These are phyloP conservation scores for Watsonalla binaria DNA, from an alignment of 2,888 invertebrate species.

Conservation along the genomic window DNA sequence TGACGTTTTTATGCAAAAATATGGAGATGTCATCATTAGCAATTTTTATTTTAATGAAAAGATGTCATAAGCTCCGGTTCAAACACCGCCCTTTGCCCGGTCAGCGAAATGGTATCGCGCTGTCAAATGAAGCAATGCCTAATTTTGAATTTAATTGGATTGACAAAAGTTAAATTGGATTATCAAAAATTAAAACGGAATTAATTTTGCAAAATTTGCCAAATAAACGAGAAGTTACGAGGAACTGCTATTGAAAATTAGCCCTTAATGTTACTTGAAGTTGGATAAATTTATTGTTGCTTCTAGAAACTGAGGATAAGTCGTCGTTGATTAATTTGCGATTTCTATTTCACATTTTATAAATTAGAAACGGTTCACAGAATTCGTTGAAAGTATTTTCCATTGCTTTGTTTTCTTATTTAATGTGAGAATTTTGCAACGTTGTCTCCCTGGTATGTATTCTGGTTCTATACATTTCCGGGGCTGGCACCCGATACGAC, in stretches of 20 bases:
- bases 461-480: too few species aligned
- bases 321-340: not conserved
- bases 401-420: too few species aligned
- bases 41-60: conserved; percentile 70
- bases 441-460: too few species aligned
- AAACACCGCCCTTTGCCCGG: conserved; percentile 36
- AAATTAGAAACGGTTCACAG: not conserved
- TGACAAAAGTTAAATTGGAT: not conserved
- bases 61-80: conserved; percentile 45
- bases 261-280: not conserved
- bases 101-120: conserved; percentile 47
- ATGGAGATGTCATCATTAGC: conserved; percentile 74
- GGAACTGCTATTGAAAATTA: not conserved
- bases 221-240: not conserved
- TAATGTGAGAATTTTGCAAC: too few species aligned
- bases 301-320: not conserved
- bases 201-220: not conserved
- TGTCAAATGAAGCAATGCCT: conserved; percentile 1
- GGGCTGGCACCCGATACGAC: too few species aligned
- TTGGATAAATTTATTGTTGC: not conserved
- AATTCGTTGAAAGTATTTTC: not conserved
- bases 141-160: not conserved
- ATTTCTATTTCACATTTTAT: not conserved
- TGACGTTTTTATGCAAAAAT: conserved; percentile 73
- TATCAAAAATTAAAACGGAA: not conserved